These are phyloP conservation scores for Phoeniculus purpureus DNA, from an alignment of 2,797 vertebrate genomes.

Conservation along the genomic window DNA sequence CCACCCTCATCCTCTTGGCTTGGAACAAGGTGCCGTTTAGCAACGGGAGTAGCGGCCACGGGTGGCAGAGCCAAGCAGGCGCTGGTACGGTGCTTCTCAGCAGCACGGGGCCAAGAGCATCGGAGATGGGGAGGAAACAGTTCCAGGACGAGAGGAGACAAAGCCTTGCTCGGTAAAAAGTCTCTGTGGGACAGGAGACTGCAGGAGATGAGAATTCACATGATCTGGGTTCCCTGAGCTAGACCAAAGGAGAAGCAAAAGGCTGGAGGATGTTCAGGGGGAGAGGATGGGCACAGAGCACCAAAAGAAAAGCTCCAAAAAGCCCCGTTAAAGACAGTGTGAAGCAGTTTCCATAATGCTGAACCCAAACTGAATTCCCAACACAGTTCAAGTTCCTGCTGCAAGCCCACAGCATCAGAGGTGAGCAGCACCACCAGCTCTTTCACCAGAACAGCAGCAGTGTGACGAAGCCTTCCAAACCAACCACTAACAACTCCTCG, in stretches of 20 bases:
- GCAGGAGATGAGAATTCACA: accelerated
- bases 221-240: background rate
- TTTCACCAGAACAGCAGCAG: background rate
- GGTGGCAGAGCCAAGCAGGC: background rate
- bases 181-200: accelerated
- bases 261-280: background rate
- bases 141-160: background rate
- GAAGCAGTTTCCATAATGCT: no score
- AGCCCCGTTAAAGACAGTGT: accelerated
- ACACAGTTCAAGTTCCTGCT: background rate
- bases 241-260: background rate
- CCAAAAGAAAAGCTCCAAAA: background rate
- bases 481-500: background rate
- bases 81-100: background rate
- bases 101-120: background rate
- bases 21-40: background rate
- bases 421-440: background rate
- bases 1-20: background rate
- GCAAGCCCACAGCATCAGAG: background rate
- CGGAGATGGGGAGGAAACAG: background rate
- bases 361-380: background rate
- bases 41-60: background rate
- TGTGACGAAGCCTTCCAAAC: background rate
- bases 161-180: background rate
- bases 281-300: accelerated